Conservation (phyloP, 2,797 vertebrate species). For the Remorina albescens region DNA sequence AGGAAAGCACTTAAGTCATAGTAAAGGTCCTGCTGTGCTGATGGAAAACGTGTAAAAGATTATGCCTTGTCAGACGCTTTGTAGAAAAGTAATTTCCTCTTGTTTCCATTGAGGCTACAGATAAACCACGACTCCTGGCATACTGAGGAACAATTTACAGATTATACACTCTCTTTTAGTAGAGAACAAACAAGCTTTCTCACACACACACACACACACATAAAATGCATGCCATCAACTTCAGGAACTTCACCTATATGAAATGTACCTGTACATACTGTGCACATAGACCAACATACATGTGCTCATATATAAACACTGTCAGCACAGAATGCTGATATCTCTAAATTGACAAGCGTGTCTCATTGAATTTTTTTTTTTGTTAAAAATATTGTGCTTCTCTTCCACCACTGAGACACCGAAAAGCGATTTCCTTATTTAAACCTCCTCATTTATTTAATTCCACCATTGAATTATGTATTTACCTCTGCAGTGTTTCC, state of each 20-base stretch:
- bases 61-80: constrained; percentile 72
- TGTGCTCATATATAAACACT: not conserved
- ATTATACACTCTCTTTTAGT: constrained; percentile 45
- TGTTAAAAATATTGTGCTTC: constrained; percentile 4
- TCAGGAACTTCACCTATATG: constrained; percentile 3
- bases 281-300: constrained; percentile 10
- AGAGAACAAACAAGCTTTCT: constrained; percentile 31
- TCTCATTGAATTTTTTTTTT: not conserved
- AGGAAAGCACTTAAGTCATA: constrained; percentile 59
- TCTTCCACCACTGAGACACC: not conserved
- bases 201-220: constrained; percentile 15
- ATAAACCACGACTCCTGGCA: constrained; percentile 58
- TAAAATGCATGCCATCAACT: not conserved
- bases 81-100: constrained; percentile 72
- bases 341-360: constrained; percentile 2
- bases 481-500: constrained; percentile 66
- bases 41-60: constrained; percentile 67
- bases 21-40: constrained; percentile 59
- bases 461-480: constrained; percentile 59
- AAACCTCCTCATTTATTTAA: constrained; percentile 55
- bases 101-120: constrained; percentile 66
- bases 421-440: constrained; percentile 37
- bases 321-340: not conserved
- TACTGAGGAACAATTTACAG: constrained; percentile 47
- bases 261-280: not conserved